A percentile compares a stretch with the other conserved stretches of the same genome.
Conservation (phyloP, 2,888 invertebrate genomes). For the Didymodactylos carnosus region DNA sequence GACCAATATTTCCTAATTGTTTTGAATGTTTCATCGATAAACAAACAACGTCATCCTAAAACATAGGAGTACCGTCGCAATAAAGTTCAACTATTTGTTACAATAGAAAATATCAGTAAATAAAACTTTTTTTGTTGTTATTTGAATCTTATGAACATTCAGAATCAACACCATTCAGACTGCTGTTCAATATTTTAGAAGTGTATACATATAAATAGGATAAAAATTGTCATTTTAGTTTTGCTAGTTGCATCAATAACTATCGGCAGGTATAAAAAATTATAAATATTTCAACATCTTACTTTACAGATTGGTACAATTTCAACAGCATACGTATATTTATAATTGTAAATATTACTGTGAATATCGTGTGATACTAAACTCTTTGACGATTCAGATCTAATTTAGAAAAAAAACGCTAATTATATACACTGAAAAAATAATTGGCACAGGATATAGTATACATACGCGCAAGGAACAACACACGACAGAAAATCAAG, state of each 20-base stretch:
- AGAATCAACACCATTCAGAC: background rate
- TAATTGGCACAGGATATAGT: too few species aligned
- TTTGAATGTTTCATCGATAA: conserved; percentile 64
- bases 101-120: too few species aligned
- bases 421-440: background rate
- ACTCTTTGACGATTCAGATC: conserved; percentile 71
- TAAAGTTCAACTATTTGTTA: too few species aligned
- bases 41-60: conserved; percentile 51
- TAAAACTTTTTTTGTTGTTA: background rate
- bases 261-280: too few species aligned
- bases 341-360: conserved; percentile 86
- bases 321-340: conserved; percentile 71
- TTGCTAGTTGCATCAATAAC: too few species aligned
- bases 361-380: conserved; percentile 88
- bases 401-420: conserved; percentile 16
- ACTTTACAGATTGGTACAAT: conserved; percentile 88
- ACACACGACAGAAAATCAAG: conserved; percentile 72
- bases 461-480: conserved; percentile 58
- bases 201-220: too few species aligned
- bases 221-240: too few species aligned
- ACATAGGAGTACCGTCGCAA: too few species aligned
- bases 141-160: background rate
- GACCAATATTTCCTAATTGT: conserved; percentile 63
- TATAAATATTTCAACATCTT: conserved; percentile 35
- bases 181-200: too few species aligned